Evolutionary conservation across 35 echinoderm and acorn worm species (phyloP).

Genomic region (Heliocidaris erythrogramma): DNA sequence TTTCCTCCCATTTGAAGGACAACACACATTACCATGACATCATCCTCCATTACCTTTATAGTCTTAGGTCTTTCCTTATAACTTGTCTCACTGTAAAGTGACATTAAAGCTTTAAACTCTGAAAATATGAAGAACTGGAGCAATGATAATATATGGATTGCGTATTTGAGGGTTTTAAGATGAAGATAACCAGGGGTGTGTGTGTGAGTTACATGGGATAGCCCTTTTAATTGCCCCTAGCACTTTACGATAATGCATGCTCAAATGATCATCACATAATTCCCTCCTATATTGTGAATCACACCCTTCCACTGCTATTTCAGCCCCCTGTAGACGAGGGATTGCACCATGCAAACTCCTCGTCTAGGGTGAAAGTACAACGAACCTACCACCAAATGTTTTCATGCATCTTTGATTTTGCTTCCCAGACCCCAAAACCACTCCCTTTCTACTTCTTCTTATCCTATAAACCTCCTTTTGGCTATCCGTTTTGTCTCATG

Average conservation of each 20-base stretch:
- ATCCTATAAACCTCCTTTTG: background rate
- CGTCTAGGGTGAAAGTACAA: background rate
- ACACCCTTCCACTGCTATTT: slow-evolving; percentile 27
- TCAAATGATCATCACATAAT: slow-evolving; percentile 24
- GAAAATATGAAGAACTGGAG: background rate
- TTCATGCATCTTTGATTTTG: slow-evolving; percentile 21
- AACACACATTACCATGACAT: background rate
- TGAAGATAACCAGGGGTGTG: background rate
- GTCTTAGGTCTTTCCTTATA: no score
- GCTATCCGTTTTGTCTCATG: background rate
- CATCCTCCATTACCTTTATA: no score
- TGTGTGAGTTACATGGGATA: background rate
- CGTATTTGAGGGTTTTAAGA: background rate
- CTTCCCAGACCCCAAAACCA: background rate
- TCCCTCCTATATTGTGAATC: slow-evolving; percentile 5
- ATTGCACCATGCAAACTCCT: slow-evolving; percentile 14
- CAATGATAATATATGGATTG: background rate
- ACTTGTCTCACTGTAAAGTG: background rate
- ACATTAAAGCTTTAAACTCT: background rate
- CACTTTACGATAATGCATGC: slow-evolving; percentile 42
- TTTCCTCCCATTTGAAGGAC: background rate
- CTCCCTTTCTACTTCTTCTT: background rate
- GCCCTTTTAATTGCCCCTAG: slow-evolving; percentile 6
- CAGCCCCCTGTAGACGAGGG: background rate
- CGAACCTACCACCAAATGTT: slow-evolving; percentile 3